phyloP scores from a whole-genome alignment of 2,113 vertebrate genomes.

The Corapipo altera region DNA sequence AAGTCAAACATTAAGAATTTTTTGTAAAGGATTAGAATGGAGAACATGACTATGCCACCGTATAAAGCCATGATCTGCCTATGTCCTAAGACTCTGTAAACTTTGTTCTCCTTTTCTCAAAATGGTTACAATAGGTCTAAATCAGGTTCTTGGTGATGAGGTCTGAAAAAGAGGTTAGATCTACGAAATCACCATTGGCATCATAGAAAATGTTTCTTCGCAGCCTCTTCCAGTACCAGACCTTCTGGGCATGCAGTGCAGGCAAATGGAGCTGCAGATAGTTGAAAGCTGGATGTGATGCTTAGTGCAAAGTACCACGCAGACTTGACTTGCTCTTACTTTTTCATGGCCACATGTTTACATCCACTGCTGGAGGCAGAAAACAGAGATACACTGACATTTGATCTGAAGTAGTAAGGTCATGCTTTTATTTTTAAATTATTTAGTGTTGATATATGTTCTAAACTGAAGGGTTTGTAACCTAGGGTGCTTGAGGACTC shows the following conservation, averaged over 20 bases:
- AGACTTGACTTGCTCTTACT: neutral
- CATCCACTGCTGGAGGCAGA: neutral
- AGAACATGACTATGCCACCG: neutral
- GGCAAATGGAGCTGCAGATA: neutral
- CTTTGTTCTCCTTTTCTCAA: neutral
- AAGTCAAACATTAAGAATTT: neutral
- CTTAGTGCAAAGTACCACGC: neutral
- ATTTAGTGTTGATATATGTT: neutral
- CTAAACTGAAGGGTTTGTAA: neutral
- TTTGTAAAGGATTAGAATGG: neutral
- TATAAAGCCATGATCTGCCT: fast-evolving
- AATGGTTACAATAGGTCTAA: neutral
- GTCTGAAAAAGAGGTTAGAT: neutral
- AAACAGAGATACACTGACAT: neutral
- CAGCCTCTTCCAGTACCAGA: neutral
- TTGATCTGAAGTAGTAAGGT: neutral
- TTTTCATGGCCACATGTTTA: neutral
- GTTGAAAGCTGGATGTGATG: neutral
- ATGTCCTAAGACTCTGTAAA: neutral
- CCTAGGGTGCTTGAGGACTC: neutral
- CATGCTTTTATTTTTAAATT: neutral
- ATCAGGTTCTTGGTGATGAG: neutral
- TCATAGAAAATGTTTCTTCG: neutral
- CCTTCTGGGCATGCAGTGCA: neutral
- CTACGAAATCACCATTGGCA: neutral